A percentile compares a stretch with the other conserved stretches of the same genome.
Evolutionary conservation across 2,888 invertebrate genomes (phyloP).

Genomic region (Drosophila mulleri): DNA sequence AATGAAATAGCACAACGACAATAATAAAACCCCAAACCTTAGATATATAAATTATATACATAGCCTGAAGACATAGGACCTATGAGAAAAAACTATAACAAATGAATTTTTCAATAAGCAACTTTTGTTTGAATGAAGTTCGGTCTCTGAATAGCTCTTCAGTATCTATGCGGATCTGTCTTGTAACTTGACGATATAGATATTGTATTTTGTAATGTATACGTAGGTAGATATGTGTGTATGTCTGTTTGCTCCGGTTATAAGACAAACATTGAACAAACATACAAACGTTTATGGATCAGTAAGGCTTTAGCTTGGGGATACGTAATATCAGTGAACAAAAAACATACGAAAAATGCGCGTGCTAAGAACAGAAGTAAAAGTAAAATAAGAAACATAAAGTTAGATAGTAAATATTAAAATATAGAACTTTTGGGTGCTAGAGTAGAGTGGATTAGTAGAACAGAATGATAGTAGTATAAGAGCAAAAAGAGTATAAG

Average conservation of each 20-base stretch:
- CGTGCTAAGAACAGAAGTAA: conserved; percentile 51
- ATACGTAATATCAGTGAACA: conserved; percentile 33
- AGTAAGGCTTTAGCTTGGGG: conserved; percentile 28
- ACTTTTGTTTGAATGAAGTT: neutral
- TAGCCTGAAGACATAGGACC: conserved; percentile 1
- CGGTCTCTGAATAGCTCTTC: too few species aligned
- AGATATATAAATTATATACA: neutral
- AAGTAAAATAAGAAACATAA: conserved; percentile 26
- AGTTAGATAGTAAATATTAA: conserved; percentile 20
- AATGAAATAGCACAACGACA: conserved; percentile 1
- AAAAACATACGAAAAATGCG: conserved; percentile 43
- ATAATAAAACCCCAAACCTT: conserved; percentile 38
- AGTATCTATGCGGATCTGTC: neutral
- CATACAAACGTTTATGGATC: conserved; percentile 24
- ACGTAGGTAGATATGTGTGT: conserved; percentile 19
- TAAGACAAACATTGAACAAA: conserved; percentile 47
- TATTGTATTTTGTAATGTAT: neutral
- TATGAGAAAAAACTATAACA: neutral
- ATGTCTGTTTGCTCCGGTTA: conserved; percentile 31
- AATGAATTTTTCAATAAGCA: neutral
- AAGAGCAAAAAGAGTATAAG: conserved; percentile 5
- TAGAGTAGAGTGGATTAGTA: conserved; percentile 11
- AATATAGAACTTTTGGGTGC: conserved; percentile 9
- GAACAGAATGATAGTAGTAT: conserved; percentile 1
- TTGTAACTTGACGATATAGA: conserved; percentile 1